Conservation (phyloP, 2,888 invertebrate genomes). For the Ethmia dodecea region DNA sequence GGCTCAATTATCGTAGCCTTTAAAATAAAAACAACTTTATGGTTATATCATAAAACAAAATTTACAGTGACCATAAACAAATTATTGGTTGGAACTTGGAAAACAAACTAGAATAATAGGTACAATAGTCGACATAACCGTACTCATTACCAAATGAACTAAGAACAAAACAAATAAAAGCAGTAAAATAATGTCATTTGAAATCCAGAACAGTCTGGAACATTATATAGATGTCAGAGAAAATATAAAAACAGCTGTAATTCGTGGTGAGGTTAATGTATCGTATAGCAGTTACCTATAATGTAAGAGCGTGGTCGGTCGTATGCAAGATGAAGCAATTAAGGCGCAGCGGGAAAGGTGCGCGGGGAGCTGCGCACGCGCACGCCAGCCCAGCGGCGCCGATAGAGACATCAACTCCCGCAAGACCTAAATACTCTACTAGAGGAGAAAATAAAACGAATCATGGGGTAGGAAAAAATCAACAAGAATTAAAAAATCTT, state of each 20-base stretch:
- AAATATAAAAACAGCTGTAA: constrained; percentile 45
- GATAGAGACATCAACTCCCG: constrained; percentile 71
- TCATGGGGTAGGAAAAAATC: too few relatives aligned
- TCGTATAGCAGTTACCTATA: constrained; percentile 41
- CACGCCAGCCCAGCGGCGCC: constrained; percentile 56
- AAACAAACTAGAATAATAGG: neutral
- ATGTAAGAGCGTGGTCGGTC: constrained; percentile 57
- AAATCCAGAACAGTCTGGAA: constrained; percentile 3
- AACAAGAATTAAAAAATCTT: too few relatives aligned
- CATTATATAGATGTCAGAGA: constrained; percentile 10
- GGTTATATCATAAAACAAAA: constrained; percentile 15
- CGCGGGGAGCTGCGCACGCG: constrained; percentile 53
- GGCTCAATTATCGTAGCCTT: constrained; percentile 4
- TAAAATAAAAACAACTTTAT: constrained; percentile 9
- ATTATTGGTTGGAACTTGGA: neutral
- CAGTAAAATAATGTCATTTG: neutral
- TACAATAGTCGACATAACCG: neutral
- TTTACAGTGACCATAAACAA: constrained; percentile 7
- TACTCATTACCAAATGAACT: neutral
- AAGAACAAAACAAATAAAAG: neutral
- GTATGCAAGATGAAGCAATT: constrained; percentile 75
- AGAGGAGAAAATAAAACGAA: constrained; percentile 23
- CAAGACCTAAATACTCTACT: constrained; percentile 33
- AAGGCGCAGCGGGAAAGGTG: constrained; percentile 57
- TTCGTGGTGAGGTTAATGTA: constrained; percentile 44